Evolutionary conservation across 2,113 vertebrate species (phyloP), one percentile per base, ranked within the genome.

Genomic region (Rhea pennata): DNA sequence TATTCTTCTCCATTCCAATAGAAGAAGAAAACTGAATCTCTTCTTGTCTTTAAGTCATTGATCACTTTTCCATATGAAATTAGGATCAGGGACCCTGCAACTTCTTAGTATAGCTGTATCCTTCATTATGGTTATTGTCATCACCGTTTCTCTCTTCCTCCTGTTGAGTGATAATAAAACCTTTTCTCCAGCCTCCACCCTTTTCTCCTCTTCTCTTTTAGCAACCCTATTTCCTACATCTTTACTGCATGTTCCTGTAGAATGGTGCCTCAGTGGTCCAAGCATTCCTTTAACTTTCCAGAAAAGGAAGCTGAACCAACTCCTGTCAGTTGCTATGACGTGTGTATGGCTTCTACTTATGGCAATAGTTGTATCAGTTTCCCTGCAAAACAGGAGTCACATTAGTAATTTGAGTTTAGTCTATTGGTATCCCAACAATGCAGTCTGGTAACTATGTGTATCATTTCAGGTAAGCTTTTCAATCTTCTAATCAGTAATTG

Each of bases 181-280:
- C 75, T 93, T 51, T 74, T 87, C 96, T 96, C 90, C 87, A 97
- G 66, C 85, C 88, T 64, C 58, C 33, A 56, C 96, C 51, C 75
- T 92, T 96, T 92, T 96, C 33, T 80, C 51, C 51, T 96, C 80
- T 96, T 94, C 81, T 70, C 48, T 92, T 95, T 94, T 91, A 94
- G 71, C 81, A 88, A 76, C 84, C 51, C 61, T 27, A 7, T 93
- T 96, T 96, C 91, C 96, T 96, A 69, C 93, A 77, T 96, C 96
- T 98, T 96, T 97, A 97, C 98, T 99, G 98, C 98, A 98, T 96
- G 50, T 97, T 97, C 98, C 97, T 93, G 54, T 98, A 95, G 98
- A 97, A 97, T 97, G 98, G 96, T 94, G 97, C 97, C 97, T 98
- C 97, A 98, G 94, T 96, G 98, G 78, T 97, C 98, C 98, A 98